Evolutionary conservation across 2,113 vertebrate species (phyloP).

Genomic region (Elaphurus davidianus): DNA sequence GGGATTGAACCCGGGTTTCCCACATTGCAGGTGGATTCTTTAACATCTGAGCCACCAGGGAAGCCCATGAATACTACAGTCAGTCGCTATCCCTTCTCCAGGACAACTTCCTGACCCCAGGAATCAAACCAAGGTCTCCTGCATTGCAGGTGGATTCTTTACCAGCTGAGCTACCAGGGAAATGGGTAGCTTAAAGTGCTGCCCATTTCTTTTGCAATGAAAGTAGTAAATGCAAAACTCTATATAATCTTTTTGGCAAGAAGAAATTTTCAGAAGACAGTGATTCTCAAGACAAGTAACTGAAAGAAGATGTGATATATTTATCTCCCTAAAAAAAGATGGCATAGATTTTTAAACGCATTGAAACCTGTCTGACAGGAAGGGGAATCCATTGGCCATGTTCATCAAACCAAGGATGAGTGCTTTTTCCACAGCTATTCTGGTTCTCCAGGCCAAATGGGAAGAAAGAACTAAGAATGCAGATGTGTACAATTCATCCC

Average conservation of each 20-base stretch:
- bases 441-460: not conserved
- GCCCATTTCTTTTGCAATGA: not conserved
- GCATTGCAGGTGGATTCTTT: not conserved
- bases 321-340: not conserved
- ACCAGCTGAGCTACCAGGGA: not conserved
- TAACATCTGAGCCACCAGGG: not conserved
- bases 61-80: not conserved
- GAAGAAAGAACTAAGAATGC: not conserved
- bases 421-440: not conserved
- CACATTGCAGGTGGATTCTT: fast-evolving
- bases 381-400: not conserved
- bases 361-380: not conserved
- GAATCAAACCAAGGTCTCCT: not conserved
- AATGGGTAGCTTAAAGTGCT: not conserved
- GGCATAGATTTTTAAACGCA: not conserved
- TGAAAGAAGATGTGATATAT: not conserved
- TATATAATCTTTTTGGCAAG: not conserved
- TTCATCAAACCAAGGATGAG: too few relatives aligned
- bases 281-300: not conserved
- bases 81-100: not conserved
- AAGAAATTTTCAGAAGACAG: not conserved
- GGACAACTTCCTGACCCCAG: not conserved
- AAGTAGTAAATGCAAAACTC: not conserved
- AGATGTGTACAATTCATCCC: not conserved
- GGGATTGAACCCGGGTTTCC: not conserved